Evolutionary conservation across 2,797 vertebrate genomes (phyloP).

Genomic region (Falco berigora): DNA sequence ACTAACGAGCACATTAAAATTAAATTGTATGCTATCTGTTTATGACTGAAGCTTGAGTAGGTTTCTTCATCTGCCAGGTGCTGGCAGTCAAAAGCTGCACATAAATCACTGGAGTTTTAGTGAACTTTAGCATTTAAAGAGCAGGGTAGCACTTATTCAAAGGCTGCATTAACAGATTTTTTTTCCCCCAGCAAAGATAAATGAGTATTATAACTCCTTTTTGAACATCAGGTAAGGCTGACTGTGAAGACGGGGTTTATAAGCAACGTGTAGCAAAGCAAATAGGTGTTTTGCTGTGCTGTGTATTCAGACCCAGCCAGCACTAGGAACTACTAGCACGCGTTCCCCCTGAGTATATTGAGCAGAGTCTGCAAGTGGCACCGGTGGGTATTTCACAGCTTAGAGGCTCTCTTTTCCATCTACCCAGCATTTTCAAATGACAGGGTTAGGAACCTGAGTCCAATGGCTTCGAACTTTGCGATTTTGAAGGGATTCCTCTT

Average conservation of each 20-base stretch:
- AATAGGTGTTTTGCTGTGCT: background rate
- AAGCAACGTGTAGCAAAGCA: background rate
- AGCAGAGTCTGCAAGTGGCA: background rate
- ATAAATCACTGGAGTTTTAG: constrained; percentile 72
- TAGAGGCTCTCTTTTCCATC: background rate
- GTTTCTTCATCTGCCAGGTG: constrained; percentile 84
- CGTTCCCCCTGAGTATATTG: background rate
- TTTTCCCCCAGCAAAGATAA: constrained; percentile 50
- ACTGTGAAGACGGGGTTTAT: background rate
- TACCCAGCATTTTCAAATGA: background rate
- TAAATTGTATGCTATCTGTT: constrained; percentile 81
- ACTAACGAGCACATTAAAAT: constrained; percentile 80
- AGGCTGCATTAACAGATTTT: constrained; percentile 31
- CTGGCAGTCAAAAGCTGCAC: constrained; percentile 78
- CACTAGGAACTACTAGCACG: accelerated
- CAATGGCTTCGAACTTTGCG: background rate
- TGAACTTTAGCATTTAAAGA: constrained; percentile 75
- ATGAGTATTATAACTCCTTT: constrained; percentile 65
- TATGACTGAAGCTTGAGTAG: constrained; percentile 81
- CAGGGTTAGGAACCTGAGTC: background rate
- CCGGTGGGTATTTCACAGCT: background rate
- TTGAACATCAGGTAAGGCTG: constrained; percentile 29
- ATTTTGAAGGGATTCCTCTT: background rate
- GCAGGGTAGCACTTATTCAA: constrained; percentile 60
- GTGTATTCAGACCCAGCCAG: background rate